Conservation (phyloP, 2,888 invertebrate genomes). For the Pinctada fucata region DNA sequence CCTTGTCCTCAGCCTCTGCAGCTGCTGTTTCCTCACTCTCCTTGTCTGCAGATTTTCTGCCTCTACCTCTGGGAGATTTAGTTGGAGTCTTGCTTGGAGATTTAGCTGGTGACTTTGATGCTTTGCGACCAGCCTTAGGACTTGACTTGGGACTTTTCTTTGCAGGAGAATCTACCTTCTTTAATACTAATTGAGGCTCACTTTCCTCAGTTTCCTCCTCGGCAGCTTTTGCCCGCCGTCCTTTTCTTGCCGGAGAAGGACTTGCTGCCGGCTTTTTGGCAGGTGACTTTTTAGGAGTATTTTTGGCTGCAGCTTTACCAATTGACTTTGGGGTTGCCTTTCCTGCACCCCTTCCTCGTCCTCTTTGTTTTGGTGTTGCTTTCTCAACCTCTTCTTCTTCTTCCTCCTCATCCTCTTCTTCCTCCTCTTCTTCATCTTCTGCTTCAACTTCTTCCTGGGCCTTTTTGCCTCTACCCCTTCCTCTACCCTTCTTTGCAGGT, state of each 20-base stretch:
- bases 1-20: not conserved
- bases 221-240: conserved; percentile 34
- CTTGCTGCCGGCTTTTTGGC: conserved; percentile 32
- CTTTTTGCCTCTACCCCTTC: conserved; percentile 17
- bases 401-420: conserved; percentile 25
- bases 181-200: conserved; percentile 18
- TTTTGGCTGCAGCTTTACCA: conserved; percentile 19
- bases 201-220: conserved; percentile 30
- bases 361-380: conserved; percentile 40
- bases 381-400: conserved; percentile 28
- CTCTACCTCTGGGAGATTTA: conserved; percentile 21
- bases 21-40: conserved; percentile 16
- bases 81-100: conserved; percentile 19
- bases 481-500: conserved; percentile 6
- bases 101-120: conserved; percentile 10
- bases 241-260: conserved; percentile 27
- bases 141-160: not conserved
- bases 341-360: conserved; percentile 8
- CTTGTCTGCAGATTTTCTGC: conserved; percentile 13
- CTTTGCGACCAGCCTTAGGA: conserved; percentile 3
- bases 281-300: conserved; percentile 31
- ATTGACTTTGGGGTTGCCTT: conserved; percentile 18
- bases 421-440: conserved; percentile 34
- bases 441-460: conserved; percentile 27
- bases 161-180: conserved; percentile 17